These are phyloP conservation scores for Syrista parreyssii DNA, from an alignment of 2,888 invertebrate genomes.

Conservation along the genomic window DNA sequence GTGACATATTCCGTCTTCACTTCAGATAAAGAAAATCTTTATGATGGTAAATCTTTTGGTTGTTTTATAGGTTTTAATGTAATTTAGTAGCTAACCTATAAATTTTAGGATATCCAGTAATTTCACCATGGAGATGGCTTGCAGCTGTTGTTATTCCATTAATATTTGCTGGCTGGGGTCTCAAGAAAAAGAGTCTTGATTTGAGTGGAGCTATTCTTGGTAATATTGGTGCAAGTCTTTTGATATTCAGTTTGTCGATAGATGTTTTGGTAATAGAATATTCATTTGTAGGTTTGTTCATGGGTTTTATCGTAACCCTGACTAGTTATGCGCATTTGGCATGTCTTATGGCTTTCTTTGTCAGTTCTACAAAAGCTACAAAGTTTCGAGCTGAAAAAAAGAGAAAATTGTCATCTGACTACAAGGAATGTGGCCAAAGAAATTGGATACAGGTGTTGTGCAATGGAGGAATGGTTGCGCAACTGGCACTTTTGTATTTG, in stretches of 20 bases:
- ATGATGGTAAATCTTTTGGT: conserved; percentile 42
- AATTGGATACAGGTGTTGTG: conserved; percentile 92
- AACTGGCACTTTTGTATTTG: conserved; percentile 81
- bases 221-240: not conserved
- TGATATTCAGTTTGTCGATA: not conserved
- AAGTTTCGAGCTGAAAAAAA: conserved; percentile 78
- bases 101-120: conserved; percentile 70
- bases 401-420: conserved; percentile 78
- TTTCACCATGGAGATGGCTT: conserved; percentile 77
- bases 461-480: conserved; percentile 89
- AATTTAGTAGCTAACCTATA: conserved; percentile 18
- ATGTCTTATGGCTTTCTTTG: conserved; percentile 80
- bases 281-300: conserved; percentile 70
- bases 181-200: conserved; percentile 76
- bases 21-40: conserved; percentile 68
- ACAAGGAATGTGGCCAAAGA: conserved; percentile 87
- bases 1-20: conserved; percentile 74
- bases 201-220: conserved; percentile 77
- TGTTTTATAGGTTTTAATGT: conserved; percentile 15
- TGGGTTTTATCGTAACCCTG: conserved; percentile 82
- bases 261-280: not conserved
- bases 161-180: conserved; percentile 74
- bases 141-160: conserved; percentile 75
- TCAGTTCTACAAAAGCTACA: conserved; percentile 84
- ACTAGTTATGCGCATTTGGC: conserved; percentile 82